Base-by-base conservation (phyloP, 1,140 invertebrate genomes). In the Cydia pomonella region DNA sequence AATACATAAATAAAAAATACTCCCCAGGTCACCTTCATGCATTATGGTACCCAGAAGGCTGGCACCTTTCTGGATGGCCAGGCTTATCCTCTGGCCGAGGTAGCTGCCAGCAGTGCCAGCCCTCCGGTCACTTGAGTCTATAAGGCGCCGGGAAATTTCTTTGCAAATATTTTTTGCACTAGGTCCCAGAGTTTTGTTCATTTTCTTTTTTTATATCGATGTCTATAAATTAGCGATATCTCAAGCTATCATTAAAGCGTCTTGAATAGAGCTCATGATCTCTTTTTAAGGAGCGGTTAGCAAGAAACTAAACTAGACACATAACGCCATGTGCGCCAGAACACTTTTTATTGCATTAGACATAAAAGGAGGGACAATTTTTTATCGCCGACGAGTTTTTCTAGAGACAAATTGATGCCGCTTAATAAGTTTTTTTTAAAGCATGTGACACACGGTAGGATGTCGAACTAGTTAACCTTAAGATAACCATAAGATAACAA, bases 341-440 rank as follows among this genome's bases (percentile, higher is more conserved):
- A 63, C 64, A 33, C 27, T 29, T 33, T 38, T 69, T 18, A 69
- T 21, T 33, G 5, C 64, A 10, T 69, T 33, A 59, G 2, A 69
- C 64, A 13, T 33, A 69, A 12, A 69, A 41, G 64, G 64, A 69
- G 64, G 29, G 27, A 69, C 64, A 33, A 33, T 69, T 69, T 69
- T 69, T 69, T 69, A 38, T 21, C 23, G 25, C 64, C 16, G 7
- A 69, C 64, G n/a, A 33, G 64, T 69, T 69, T 33, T 69, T 69
- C 16, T 33, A 10, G 27, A 66, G 64, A 69, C 64, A 69, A 69
- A 69, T 69, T 69, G 64, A 18, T 69, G 27, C 53, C 53, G 53
- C 18, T 59, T 59, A 59, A 59, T 59, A 59, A 59, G 53, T 59
- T 59, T 59, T 59, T 59, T 59, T 10, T 23, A 2, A 23, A 59